Evolutionary conservation across 2,888 invertebrate species (phyloP), one percentile per base, ranked within the genome.

Genomic region (Mechanitis messenoides): DNA sequence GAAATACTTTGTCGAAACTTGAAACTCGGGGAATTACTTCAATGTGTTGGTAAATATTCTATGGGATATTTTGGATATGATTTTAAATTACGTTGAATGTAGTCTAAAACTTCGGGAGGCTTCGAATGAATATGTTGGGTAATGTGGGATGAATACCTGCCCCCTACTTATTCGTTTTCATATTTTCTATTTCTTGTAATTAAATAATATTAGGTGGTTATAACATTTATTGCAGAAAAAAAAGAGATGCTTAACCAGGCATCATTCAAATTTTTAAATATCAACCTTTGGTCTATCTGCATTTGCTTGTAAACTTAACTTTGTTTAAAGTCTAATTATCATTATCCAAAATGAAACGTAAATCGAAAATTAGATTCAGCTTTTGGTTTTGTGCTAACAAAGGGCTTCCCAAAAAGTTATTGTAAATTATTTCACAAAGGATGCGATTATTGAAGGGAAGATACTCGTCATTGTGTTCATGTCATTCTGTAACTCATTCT

Each of bases 331-430:
- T 33, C 50, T 28, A 31, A 53, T 56, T 33, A 58, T 56, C 45
- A 55, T 31, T 2, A 50, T 50, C 50, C 50, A 28, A 9, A 7
- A 50, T 28, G 50, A 31, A 31, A 31, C 7, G 31, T 11, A 50
- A 50, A 45, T 60, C 42, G 46, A 28, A 50, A 58, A 31, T 46
- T 3, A 28, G 45, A 53, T 33, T 56, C 47, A 33, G 38, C 33
- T 56, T 42, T 65, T 59, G 57, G 59, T 61, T 46, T 54, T 6
- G 50, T 38, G 20, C 20, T 20, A 20, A 63, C 66, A 66, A 63
- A 59, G 58, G 63, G 12, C 56, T 31, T 35, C 60, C 61, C 65
- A 50, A 64, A 66, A 68, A 65, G 65, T 69, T 67, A 69, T 69
- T 69, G 67, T 66, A 66, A 63, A 42, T 62, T 47, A 57, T 47